A percentile compares a stretch with the other conserved stretches of the same genome.
phyloP scores from a whole-genome alignment of 2,113 vertebrate species.

The Psittacara wagleri region DNA sequence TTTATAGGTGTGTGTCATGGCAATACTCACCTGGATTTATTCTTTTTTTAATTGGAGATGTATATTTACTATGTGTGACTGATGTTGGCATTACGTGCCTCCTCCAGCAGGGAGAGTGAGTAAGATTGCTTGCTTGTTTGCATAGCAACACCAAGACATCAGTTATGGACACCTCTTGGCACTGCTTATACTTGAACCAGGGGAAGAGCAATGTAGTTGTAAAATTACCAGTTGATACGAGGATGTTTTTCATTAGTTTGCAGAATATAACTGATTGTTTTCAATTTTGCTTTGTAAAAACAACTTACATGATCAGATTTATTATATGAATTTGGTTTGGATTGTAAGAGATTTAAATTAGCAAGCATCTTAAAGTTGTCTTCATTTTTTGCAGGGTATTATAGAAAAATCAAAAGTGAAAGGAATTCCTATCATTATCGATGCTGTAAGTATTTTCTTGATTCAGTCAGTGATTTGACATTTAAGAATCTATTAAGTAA shows the following conservation, averaged over 20 bases:
- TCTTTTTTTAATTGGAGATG: not conserved
- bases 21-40: not conserved
- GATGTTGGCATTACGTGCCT: not conserved
- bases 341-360: not conserved
- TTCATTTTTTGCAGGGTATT: slow-evolving; percentile 79
- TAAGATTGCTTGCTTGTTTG: not conserved
- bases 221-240: not conserved
- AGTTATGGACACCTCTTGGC: not conserved
- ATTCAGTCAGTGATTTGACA: not conserved
- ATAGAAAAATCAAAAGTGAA: slow-evolving; percentile 87
- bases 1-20: not conserved
- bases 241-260: not conserved
- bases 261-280: not conserved
- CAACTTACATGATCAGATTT: not conserved
- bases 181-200: not conserved
- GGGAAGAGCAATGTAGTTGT: not conserved
- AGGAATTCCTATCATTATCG: slow-evolving; percentile 90
- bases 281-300: not conserved
- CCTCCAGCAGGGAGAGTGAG: not conserved
- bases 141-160: not conserved
- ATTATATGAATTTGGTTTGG: not conserved
- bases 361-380: not conserved
- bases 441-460: slow-evolving; percentile 87
- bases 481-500: not conserved
- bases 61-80: not conserved